Conservation (phyloP, 2,113 vertebrate species). For the Gopherus flavomarginatus region DNA sequence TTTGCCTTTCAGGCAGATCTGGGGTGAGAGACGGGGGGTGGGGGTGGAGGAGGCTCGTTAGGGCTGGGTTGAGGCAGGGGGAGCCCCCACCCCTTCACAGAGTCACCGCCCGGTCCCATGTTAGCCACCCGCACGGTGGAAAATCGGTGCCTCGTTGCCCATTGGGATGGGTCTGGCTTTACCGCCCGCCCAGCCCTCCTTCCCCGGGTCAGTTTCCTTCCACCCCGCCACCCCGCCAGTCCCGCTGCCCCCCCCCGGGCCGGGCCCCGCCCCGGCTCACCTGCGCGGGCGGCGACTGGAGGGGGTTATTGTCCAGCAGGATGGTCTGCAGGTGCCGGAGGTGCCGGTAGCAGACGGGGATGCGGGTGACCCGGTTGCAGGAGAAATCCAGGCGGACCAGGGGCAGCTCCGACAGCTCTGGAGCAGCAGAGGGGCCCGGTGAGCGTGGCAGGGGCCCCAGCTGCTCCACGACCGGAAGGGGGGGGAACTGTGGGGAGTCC, state of each 20-base stretch:
- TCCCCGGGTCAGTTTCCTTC: background rate
- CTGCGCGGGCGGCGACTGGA: slow-evolving; percentile 89
- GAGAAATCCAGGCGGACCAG: slow-evolving; percentile 91
- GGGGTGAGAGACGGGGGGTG: background rate
- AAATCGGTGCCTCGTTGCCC: background rate
- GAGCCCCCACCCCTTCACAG: background rate
- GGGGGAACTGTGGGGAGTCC: background rate
- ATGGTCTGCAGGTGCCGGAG: slow-evolving; percentile 89
- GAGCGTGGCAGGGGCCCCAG: background rate
- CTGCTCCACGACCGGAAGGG: background rate
- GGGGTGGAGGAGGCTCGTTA: fast-evolving
- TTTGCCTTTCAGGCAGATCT: slow-evolving; percentile 92
- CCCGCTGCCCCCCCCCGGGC: background rate
- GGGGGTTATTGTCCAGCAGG: slow-evolving; percentile 89
- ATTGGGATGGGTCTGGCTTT: too few species aligned
- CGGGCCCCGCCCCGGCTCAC: slow-evolving; percentile 21
- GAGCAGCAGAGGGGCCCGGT: too few species aligned
- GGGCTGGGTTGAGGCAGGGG: background rate
- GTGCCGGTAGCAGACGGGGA: slow-evolving; percentile 90
- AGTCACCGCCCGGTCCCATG: background rate
- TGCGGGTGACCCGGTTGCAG: slow-evolving; percentile 88
- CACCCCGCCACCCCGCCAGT: too few species aligned
- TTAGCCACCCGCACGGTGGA: background rate
- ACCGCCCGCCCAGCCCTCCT: too few species aligned
- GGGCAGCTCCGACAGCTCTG: slow-evolving; percentile 90